Percentiles rank a stretch among this genome's conserved stretches.
Conservation (phyloP, 2,113 vertebrate species). For the Salvelinus sp. region DNA sequence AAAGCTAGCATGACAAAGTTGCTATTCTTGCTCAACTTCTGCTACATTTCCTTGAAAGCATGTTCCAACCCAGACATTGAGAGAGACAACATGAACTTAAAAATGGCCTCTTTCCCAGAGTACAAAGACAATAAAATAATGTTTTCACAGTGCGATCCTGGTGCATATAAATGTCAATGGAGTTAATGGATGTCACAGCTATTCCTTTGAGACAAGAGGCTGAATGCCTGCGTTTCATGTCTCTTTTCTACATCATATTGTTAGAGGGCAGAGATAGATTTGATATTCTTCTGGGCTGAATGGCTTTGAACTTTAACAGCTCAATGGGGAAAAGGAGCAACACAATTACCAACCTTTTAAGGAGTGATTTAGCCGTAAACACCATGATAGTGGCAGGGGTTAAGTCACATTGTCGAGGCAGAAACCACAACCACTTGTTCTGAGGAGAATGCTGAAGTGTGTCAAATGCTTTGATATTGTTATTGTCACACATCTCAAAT, state of each 20-base stretch:
- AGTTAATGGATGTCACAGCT: constrained; percentile 14
- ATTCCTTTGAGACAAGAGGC: constrained; percentile 2
- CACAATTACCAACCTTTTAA: constrained; percentile 22
- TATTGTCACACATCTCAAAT: constrained; percentile 3
- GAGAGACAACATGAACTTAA: no score
- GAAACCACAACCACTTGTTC: background rate
- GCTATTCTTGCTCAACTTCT: no score
- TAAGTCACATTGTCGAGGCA: background rate
- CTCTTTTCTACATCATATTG: background rate
- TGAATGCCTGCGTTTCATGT: constrained; percentile 18
- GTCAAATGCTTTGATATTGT: background rate
- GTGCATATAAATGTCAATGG: constrained; percentile 13
- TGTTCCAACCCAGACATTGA: no score
- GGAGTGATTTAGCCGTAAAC: background rate
- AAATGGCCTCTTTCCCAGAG: background rate
- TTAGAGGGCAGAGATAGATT: background rate
- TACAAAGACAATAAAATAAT: background rate
- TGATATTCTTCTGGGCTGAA: background rate
- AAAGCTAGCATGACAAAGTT: no score
- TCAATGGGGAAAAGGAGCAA: constrained; percentile 1
- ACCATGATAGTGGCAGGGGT: background rate
- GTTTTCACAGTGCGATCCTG: background rate
- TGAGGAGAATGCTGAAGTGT: background rate
- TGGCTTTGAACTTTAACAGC: constrained; percentile 12
- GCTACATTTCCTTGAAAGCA: no score